Conservation (phyloP, 2,888 invertebrate genomes). For the Pocota personata region DNA sequence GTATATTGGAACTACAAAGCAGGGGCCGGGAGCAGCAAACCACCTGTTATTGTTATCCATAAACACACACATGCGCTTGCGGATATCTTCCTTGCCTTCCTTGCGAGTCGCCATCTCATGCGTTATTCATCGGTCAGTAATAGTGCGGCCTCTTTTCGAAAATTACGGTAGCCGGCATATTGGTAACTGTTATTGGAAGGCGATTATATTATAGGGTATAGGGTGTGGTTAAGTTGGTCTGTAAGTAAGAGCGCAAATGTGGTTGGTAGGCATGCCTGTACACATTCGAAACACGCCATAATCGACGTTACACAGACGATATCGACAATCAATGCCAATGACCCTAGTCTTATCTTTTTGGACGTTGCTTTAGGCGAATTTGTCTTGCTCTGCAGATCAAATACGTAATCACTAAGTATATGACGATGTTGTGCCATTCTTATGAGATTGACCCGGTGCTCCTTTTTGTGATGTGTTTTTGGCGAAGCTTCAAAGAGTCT, state of each 20-base stretch:
- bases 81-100: constrained; percentile 27
- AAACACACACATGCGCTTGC: constrained; percentile 20
- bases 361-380: too few species aligned
- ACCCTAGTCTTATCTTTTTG: too few species aligned
- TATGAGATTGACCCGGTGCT: too few species aligned
- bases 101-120: constrained; percentile 52
- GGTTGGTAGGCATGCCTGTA: too few species aligned
- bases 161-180: constrained; percentile 45
- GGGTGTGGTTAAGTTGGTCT: constrained; percentile 9
- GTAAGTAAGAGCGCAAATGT: background rate
- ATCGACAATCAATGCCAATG: too few species aligned
- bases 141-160: constrained; percentile 7
- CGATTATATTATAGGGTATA: background rate
- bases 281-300: background rate
- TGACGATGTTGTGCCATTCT: too few species aligned
- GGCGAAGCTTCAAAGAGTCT: too few species aligned
- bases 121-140: constrained; percentile 59
- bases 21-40: constrained; percentile 33
- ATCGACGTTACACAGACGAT: too few species aligned
- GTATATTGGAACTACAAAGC: constrained; percentile 58
- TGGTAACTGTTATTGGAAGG: constrained; percentile 28
- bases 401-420: too few species aligned
- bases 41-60: constrained; percentile 59
- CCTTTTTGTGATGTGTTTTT: too few species aligned
- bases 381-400: too few species aligned